phyloP scores from a whole-genome alignment of 2,888 invertebrate species.

The Eupithecia inturbata region DNA sequence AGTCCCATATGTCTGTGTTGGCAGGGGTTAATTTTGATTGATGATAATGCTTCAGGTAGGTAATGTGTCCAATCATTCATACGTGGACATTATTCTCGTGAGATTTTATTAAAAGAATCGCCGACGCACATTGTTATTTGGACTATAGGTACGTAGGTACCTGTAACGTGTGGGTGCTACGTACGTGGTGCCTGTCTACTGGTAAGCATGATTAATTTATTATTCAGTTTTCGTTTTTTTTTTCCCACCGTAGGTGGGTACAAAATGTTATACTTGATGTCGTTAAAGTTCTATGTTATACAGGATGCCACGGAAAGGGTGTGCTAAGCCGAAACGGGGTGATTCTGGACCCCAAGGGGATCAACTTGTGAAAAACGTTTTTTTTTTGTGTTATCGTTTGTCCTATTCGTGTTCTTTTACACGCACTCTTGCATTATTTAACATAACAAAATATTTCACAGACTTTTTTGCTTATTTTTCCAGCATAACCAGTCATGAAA shows the following conservation, averaged over 20 bases:
- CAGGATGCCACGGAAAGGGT: too few species aligned
- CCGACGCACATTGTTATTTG: neutral
- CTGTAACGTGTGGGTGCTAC: neutral
- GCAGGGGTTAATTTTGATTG: conserved; percentile 11
- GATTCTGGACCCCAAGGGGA: too few species aligned
- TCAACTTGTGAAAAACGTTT: too few species aligned
- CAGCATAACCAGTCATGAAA: too few species aligned
- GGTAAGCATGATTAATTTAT: neutral
- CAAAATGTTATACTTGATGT: neutral
- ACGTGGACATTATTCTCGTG: neutral
- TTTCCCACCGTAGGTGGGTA: neutral
- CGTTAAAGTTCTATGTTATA: neutral
- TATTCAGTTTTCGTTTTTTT: neutral
- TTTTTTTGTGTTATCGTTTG: too few species aligned
- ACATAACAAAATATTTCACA: too few species aligned
- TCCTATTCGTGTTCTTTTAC: too few species aligned
- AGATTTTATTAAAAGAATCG: conserved; percentile 6
- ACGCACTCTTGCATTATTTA: too few species aligned
- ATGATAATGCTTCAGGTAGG: conserved; percentile 15
- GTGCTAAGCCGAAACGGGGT: too few species aligned
- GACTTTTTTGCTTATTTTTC: too few species aligned
- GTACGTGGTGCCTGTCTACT: neutral
- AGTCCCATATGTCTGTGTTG: conserved; percentile 6
- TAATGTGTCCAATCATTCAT: conserved; percentile 6
- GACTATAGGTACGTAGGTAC: neutral